These are phyloP conservation scores for Dissostichus mawsoni DNA, from an alignment of 2,113 vertebrate genomes.

Conservation along the genomic window DNA sequence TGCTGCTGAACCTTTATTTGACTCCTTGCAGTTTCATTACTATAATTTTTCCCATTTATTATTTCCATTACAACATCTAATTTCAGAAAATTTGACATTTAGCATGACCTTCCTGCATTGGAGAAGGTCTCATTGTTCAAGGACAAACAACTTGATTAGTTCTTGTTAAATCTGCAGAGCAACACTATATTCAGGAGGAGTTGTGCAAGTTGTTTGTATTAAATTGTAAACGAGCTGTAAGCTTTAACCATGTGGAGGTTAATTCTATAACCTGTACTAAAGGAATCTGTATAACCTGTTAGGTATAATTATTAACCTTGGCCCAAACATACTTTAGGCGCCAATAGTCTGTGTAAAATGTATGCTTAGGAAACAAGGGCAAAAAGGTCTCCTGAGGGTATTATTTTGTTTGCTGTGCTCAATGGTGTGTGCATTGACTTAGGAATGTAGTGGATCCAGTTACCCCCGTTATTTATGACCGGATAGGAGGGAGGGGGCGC, in stretches of 20 bases:
- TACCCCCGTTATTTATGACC: no score
- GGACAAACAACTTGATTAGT: constrained; percentile 19
- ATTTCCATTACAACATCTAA: constrained; percentile 23
- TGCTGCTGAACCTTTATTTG: background rate
- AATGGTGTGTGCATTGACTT: no score
- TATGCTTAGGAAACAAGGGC: no score
- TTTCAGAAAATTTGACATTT: constrained; percentile 41
- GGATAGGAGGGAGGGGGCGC: no score
- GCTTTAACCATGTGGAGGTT: background rate
- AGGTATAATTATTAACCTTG: no score
- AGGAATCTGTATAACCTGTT: no score
- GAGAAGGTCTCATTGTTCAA: constrained; percentile 11
- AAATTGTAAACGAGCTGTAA: background rate
- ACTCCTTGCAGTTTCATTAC: background rate
- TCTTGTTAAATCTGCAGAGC: constrained; percentile 13
- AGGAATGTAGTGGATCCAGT: no score
- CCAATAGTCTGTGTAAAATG: no score
- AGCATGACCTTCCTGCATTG: background rate
- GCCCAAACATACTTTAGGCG: no score
- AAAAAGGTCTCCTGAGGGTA: no score
- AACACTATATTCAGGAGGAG: background rate
- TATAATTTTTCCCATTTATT: background rate
- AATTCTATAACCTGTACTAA: background rate
- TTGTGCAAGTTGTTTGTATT: background rate
- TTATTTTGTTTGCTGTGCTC: no score